Base-by-base conservation (phyloP, 2,113 vertebrate genomes). In the Poeciliopsis retropinna region DNA sequence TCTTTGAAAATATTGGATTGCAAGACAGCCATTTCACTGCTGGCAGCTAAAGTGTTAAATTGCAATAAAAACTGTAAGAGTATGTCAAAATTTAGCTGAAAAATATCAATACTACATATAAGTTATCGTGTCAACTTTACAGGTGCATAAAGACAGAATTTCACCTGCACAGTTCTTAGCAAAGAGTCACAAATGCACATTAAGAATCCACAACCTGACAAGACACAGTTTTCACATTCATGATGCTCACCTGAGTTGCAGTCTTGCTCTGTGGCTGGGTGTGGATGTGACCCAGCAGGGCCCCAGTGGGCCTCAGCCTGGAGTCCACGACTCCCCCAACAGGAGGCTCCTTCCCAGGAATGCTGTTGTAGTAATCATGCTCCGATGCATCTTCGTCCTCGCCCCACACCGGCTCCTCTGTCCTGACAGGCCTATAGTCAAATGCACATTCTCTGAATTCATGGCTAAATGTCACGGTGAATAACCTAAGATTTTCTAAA, bases 361-460 rank as follows among this genome's bases (percentile, higher is more conserved):
- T 96, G 90, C 97, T 98, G 94, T 99, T 99, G 93, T 99, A 99
- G 87, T 99, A 99, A 70, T 96, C 89, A 0, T 97, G 98, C 8
- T 96, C 96, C 0, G 86, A 80, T 0, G 85, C 29, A 0, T 87
- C 94, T 0, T 98, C 97, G 0, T 98, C 96, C 0, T 96, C 96
- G 2, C 95, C 96, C 97, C 96, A 98, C 5, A 93, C 84, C 0
- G 94, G 92, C 29, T 98, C 96, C 37, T 98, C 97, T 0, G 47
- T 80, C 64, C 95, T 90, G 10, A 91, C 89, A 0, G 72, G 86
- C 90, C 98, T 99, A 88, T 14, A 13, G 1, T 29, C 12, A 51
- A 62, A 75, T 0, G 37, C 5, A 22, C 11, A 67, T 17, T 1
- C 12, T 61, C 54, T 51, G 30, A 32, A 3, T 5, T 44, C 2